These are phyloP conservation scores for Noctua comes DNA, from an alignment of 2,888 invertebrate species.

Conservation along the genomic window DNA sequence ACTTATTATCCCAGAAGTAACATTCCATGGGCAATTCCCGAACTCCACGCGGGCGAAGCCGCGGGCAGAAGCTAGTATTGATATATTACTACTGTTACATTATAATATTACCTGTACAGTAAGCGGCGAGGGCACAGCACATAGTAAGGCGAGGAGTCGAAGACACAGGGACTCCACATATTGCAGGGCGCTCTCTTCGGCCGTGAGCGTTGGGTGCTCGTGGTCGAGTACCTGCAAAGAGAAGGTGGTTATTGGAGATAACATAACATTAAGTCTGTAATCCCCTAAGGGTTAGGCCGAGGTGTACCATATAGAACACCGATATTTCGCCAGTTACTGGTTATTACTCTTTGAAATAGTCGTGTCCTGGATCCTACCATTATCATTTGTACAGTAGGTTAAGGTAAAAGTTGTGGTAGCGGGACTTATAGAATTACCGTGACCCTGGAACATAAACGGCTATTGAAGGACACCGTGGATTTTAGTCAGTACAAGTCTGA, in stretches of 20 bases:
- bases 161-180: conserved; percentile 98
- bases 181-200: conserved; percentile 96
- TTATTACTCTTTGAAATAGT: neutral
- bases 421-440: too few relatives aligned
- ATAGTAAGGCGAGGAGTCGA: conserved; percentile 96
- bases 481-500: too few relatives aligned
- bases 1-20: too few relatives aligned
- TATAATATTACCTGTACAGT: conserved; percentile 92
- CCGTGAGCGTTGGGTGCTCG: conserved; percentile 96
- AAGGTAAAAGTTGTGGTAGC: too few relatives aligned
- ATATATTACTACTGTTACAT: too few relatives aligned
- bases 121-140: conserved; percentile 95
- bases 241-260: neutral
- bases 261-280: neutral
- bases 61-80: too few relatives aligned
- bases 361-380: neutral
- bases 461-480: too few relatives aligned
- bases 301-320: neutral
- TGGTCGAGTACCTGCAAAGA: conserved; percentile 95
- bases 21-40: too few relatives aligned
- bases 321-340: neutral
- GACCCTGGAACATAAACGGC: too few relatives aligned
- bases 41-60: too few relatives aligned
- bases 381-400: too few relatives aligned
- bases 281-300: neutral